Evolutionary conservation across 2,113 vertebrate genomes (phyloP).

Genomic region (Holacanthus passer): DNA sequence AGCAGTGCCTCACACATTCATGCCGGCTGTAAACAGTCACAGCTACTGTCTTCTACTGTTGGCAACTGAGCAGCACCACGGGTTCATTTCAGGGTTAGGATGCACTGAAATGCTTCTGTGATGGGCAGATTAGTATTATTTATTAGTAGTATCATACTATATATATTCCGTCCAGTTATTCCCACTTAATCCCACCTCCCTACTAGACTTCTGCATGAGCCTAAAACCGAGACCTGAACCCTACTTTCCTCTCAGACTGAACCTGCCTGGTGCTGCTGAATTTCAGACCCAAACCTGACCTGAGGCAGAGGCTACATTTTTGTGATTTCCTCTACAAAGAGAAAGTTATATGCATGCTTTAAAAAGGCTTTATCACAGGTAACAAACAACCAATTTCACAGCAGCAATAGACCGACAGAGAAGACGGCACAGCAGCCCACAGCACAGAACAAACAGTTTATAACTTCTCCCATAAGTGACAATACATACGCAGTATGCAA

Average conservation of each 20-base stretch:
- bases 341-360: no score
- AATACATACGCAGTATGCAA: no score
- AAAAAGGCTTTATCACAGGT: no score
- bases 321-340: not conserved
- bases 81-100: not conserved
- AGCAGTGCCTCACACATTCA: not conserved
- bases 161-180: not conserved
- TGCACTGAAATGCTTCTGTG: not conserved
- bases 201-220: not conserved
- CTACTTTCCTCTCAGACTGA: not conserved
- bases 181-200: not conserved
- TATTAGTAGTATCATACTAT: not conserved
- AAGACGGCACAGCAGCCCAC: no score
- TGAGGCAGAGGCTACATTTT: not conserved
- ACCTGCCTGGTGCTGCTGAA: not conserved
- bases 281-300: not conserved
- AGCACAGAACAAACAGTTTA: no score
- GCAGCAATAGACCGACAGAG: not conserved
- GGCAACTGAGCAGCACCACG: not conserved
- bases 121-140: not conserved
- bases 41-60: not conserved
- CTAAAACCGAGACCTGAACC: not conserved
- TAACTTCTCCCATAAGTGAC: no score
- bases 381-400: no score
- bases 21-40: not conserved